Conservation (phyloP, 1,140 invertebrate species). For the Drosophila repleta region DNA sequence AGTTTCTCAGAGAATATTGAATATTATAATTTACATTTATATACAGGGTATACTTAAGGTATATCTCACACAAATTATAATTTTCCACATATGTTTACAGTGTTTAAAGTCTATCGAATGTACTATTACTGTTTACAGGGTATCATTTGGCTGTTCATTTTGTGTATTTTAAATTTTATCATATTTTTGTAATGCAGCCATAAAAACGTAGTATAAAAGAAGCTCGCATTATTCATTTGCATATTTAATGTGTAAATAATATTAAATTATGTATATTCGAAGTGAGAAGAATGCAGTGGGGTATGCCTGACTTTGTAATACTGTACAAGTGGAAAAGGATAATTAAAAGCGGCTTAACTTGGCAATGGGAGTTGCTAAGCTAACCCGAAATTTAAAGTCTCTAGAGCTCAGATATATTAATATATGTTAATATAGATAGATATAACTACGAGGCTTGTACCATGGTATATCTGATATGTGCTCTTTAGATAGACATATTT, state of each 20-base stretch:
- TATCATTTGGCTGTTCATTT: not conserved
- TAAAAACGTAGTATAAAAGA: conserved; percentile 32
- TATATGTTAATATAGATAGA: no score
- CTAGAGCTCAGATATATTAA: no score
- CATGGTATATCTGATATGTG: no score
- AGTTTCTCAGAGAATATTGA: no score
- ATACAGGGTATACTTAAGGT: not conserved
- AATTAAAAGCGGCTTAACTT: no score
- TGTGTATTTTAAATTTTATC: not conserved
- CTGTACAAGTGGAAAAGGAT: no score
- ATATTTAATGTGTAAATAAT: conserved; percentile 35
- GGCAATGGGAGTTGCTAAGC: no score
- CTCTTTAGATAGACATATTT: no score
- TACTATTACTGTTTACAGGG: not conserved
- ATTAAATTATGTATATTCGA: conserved; percentile 20
- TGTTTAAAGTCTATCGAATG: not conserved
- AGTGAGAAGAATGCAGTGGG: not conserved
- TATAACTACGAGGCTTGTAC: no score
- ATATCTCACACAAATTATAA: no score
- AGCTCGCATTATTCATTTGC: conserved; percentile 25
- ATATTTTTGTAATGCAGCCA: conserved; percentile 3
- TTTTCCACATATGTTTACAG: not conserved
- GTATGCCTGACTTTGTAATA: not conserved
- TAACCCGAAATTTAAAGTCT: no score
- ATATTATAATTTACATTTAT: not conserved